These are phyloP conservation scores for Mystacornis crossleyi DNA, from an alignment of 2,113 vertebrate species.

Conservation along the genomic window DNA sequence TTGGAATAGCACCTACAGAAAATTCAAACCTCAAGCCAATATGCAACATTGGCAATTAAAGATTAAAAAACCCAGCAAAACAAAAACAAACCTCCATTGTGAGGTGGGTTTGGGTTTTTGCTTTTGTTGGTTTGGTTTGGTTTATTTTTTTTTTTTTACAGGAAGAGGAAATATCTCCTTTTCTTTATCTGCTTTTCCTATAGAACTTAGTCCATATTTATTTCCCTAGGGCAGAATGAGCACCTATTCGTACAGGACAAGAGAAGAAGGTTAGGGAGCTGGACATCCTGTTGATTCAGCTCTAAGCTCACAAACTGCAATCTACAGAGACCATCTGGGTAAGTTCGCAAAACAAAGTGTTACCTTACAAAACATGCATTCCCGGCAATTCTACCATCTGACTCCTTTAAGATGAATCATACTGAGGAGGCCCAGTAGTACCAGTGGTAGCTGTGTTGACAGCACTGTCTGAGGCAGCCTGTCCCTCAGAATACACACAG, in stretches of 20 bases:
- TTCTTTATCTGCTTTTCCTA: neutral
- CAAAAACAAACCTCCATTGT: accelerated
- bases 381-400: neutral
- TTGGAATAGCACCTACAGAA: slow-evolving; percentile 27
- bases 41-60: neutral
- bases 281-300: neutral
- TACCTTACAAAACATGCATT: slow-evolving; percentile 11
- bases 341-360: neutral
- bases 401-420: neutral
- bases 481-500: neutral
- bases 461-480: neutral
- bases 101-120: neutral
- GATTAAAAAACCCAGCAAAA: neutral
- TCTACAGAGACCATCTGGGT: slow-evolving; percentile 20
- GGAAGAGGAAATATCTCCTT: neutral
- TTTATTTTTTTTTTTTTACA: neutral
- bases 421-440: neutral
- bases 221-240: neutral
- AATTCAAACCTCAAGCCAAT: neutral
- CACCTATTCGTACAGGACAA: neutral
- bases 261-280: neutral
- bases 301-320: neutral
- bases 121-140: neutral
- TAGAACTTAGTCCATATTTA: neutral
- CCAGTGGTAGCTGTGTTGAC: neutral